These are phyloP conservation scores for Bilobella aurantiaca DNA, from an alignment of 1,140 invertebrate genomes.

Conservation along the genomic window DNA sequence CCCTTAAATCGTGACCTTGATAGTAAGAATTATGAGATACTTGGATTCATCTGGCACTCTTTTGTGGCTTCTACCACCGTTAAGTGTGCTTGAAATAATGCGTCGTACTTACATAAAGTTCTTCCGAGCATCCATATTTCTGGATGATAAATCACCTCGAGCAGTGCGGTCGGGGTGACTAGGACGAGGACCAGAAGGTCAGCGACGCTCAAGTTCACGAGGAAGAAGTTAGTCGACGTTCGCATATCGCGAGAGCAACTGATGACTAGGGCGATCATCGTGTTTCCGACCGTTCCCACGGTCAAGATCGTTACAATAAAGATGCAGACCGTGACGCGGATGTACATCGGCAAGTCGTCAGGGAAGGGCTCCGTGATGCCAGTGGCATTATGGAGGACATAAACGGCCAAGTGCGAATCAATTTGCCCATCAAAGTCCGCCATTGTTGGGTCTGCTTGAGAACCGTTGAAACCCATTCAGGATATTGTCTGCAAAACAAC, in stretches of 20 bases:
- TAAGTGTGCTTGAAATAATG: too few species aligned
- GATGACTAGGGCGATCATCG: constrained; percentile 83
- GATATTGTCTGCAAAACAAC: neutral
- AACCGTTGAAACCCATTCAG: neutral
- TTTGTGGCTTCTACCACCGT: too few species aligned
- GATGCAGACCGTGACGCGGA: constrained; percentile 17
- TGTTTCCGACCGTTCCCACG: constrained; percentile 54
- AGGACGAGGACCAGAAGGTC: constrained; percentile 79
- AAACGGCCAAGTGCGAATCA: neutral
- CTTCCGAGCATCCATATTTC: constrained; percentile 29
- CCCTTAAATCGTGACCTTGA: too few species aligned
- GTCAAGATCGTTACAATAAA: constrained; percentile 23
- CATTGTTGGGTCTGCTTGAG: neutral
- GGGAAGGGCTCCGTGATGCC: neutral
- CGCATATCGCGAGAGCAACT: constrained; percentile 81
- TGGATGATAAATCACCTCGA: constrained; percentile 32
- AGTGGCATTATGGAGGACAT: neutral
- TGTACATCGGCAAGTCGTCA: constrained; percentile 12
- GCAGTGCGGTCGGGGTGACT: constrained; percentile 62
- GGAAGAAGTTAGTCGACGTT: constrained; percentile 88
- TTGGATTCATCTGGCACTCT: too few species aligned
- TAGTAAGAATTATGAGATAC: too few species aligned
- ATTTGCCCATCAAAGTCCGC: neutral
- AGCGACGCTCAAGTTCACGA: constrained; percentile 83
- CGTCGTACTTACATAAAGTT: constrained; percentile 30